Evolutionary conservation across 2,888 invertebrate genomes (phyloP).

Genomic region (Julus scandinavius): DNA sequence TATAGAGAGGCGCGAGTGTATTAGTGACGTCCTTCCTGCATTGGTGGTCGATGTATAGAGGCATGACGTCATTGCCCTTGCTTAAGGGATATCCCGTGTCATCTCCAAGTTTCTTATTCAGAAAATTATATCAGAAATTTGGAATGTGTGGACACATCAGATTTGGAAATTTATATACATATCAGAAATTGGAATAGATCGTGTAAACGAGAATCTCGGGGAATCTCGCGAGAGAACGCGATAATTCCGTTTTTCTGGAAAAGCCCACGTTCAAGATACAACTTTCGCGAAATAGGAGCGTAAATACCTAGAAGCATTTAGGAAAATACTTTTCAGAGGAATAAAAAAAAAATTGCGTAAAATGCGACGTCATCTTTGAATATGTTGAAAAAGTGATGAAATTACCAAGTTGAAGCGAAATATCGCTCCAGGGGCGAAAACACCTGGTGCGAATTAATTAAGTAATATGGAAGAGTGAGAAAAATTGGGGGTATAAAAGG

Average conservation of each 20-base stretch:
- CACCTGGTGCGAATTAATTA: constrained; percentile 33
- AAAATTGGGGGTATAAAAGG: background rate
- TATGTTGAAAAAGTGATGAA: constrained; percentile 33
- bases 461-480: background rate
- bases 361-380: background rate
- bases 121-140: no score
- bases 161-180: no score
- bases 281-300: no score
- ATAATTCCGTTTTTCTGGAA: background rate
- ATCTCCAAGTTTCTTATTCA: no score
- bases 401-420: background rate
- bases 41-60: background rate
- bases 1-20: background rate
- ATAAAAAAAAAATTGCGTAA: background rate
- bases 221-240: no score
- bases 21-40: background rate
- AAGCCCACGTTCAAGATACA: background rate
- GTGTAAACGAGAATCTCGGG: no score
- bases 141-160: no score
- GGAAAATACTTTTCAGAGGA: background rate
- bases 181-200: no score
- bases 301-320: background rate
- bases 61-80: background rate
- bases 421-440: constrained; percentile 22
- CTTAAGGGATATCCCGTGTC: background rate